These are phyloP conservation scores for Seira musarum DNA, from an alignment of 2,888 invertebrate genomes.

Conservation along the genomic window DNA sequence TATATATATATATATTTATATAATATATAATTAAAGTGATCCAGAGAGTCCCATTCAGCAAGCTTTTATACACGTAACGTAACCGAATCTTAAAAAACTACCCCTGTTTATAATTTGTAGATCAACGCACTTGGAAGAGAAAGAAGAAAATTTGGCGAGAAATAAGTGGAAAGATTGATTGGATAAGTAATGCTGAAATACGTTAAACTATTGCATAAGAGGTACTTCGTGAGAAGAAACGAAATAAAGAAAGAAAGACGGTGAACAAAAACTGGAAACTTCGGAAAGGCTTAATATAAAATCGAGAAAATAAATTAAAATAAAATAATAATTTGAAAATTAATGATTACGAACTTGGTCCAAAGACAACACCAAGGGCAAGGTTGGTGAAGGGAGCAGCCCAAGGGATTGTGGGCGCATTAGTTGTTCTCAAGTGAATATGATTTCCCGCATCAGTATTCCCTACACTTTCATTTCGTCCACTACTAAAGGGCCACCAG, in stretches of 20 bases:
- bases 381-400: constrained; percentile 70
- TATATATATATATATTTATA: too few species aligned
- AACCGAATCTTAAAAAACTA: too few species aligned
- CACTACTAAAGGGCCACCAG: constrained; percentile 70
- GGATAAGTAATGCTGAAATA: too few species aligned
- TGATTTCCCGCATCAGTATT: constrained; percentile 65
- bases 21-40: too few species aligned
- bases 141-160: too few species aligned
- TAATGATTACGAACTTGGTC: constrained; percentile 70
- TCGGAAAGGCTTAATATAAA: too few species aligned
- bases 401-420: constrained; percentile 67
- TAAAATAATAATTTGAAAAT: constrained; percentile 58
- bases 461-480: constrained; percentile 69
- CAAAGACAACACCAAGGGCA: constrained; percentile 70
- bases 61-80: too few species aligned
- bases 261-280: constrained; percentile 17
- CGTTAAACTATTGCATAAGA: too few species aligned
- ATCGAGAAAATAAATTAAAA: constrained; percentile 36
- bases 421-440: constrained; percentile 63
- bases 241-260: constrained; percentile 8
- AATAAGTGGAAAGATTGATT: too few species aligned
- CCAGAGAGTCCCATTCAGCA: not conserved
- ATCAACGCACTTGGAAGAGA: too few species aligned
- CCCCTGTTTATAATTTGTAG: too few species aligned
- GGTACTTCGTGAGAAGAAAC: too few species aligned